Conservation (phyloP, 2,888 invertebrate species). For the Eupeodes luniger region DNA sequence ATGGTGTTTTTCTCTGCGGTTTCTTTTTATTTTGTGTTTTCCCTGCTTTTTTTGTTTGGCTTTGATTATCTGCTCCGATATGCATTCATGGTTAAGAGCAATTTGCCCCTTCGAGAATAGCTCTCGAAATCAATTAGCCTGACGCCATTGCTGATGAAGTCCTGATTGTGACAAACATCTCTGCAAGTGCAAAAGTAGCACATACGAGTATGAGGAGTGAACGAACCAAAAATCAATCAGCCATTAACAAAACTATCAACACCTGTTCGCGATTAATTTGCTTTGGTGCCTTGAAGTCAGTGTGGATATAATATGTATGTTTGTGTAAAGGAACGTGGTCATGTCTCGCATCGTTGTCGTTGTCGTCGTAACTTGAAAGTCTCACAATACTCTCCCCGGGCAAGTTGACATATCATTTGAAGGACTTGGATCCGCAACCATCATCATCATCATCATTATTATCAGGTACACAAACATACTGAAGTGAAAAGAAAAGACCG, state of each 20-base stretch:
- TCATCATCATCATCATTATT: constrained; percentile 17
- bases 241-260: constrained; percentile 78
- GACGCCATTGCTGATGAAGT: constrained; percentile 70
- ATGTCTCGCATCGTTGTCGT: constrained; percentile 18
- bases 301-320: constrained; percentile 16
- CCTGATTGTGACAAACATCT: constrained; percentile 57
- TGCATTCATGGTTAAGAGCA: constrained; percentile 44
- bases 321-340: constrained; percentile 37
- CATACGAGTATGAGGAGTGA: constrained; percentile 37
- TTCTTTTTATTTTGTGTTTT: background rate
- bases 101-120: constrained; percentile 54
- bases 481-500: background rate
- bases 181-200: background rate
- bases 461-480: constrained; percentile 33
- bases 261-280: constrained; percentile 79
- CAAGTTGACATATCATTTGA: constrained; percentile 39
- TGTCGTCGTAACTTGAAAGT: background rate
- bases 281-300: constrained; percentile 51
- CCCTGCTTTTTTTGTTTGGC: background rate
- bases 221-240: constrained; percentile 72
- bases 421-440: constrained; percentile 20
- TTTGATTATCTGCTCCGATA: constrained; percentile 53
- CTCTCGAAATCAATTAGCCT: constrained; percentile 72
- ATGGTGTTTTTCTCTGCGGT: constrained; percentile 12
- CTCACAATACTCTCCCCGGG: constrained; percentile 23